Evolutionary conservation across 2,113 vertebrate species (phyloP).

Genomic region (Hystrix cristata): DNA sequence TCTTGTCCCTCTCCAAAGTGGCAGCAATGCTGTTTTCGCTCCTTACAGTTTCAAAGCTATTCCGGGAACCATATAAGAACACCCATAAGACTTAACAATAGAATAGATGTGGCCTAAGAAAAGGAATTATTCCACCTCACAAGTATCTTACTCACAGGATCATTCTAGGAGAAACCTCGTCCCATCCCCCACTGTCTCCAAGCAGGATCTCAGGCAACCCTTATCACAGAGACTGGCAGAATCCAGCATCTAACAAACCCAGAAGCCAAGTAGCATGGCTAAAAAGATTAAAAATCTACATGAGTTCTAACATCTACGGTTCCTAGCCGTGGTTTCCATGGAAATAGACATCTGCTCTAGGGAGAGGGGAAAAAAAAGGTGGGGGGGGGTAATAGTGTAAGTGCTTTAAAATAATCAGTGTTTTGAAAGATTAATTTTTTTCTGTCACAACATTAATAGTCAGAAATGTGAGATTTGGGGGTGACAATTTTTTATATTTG

Average conservation of each 20-base stretch:
- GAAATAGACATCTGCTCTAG: slow-evolving; percentile 89
- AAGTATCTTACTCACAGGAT: background rate
- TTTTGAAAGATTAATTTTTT: slow-evolving; percentile 87
- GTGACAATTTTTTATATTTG: slow-evolving; percentile 65
- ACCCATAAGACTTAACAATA: slow-evolving; percentile 49
- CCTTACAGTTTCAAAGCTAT: background rate
- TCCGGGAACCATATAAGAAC: background rate
- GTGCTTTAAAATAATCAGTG: slow-evolving; percentile 88
- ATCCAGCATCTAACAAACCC: slow-evolving; percentile 57
- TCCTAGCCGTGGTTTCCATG: slow-evolving; percentile 89
- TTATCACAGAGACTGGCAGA: background rate
- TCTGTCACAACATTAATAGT: slow-evolving; percentile 88
- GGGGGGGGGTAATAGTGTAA: slow-evolving; percentile 71
- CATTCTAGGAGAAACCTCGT: background rate
- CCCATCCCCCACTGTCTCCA: background rate
- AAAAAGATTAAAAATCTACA: slow-evolving; percentile 81
- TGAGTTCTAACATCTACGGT: slow-evolving; percentile 83
- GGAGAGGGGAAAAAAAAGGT: slow-evolving; percentile 59
- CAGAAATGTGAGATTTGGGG: slow-evolving; percentile 79
- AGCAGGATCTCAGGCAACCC: slow-evolving; percentile 17
- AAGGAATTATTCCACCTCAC: background rate
- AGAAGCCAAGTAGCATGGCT: slow-evolving; percentile 67
- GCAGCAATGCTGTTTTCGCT: background rate
- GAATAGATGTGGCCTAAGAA: slow-evolving; percentile 8
- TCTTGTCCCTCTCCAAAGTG: background rate